Evolutionary conservation across 2,113 vertebrate species (phyloP).

Genomic region (Nothoprocta perdicaria): DNA sequence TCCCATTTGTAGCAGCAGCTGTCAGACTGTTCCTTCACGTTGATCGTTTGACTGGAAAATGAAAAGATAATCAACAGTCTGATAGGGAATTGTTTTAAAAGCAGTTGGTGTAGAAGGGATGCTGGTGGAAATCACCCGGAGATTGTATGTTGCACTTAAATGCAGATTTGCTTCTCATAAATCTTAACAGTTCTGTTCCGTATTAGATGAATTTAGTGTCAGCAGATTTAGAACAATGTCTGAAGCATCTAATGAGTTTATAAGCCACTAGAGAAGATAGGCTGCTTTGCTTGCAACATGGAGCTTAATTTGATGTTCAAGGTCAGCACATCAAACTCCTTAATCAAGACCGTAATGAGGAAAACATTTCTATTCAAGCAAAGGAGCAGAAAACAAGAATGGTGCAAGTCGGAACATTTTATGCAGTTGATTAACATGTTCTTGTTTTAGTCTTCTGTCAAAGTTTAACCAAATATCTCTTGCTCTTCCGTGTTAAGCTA

Average conservation of each 20-base stretch:
- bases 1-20: not conserved
- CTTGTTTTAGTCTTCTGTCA: not conserved
- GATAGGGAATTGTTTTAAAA: slow-evolving; percentile 17
- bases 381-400: slow-evolving; percentile 12
- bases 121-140: slow-evolving; percentile 41
- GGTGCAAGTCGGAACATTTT: not conserved
- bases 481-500: not conserved
- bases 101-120: not conserved
- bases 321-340: slow-evolving; percentile 66
- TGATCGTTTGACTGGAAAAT: slow-evolving; percentile 36
- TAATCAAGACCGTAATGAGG: slow-evolving; percentile 59
- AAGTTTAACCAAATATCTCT: not conserved
- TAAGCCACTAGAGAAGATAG: slow-evolving; percentile 64
- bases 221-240: slow-evolving; percentile 51
- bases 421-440: not conserved
- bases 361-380: slow-evolving; percentile 15
- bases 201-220: slow-evolving; percentile 41
- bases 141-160: not conserved
- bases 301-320: slow-evolving; percentile 68
- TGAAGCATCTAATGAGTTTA: slow-evolving; percentile 67
- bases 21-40: not conserved
- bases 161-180: slow-evolving; percentile 29
- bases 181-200: not conserved
- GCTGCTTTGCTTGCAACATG: slow-evolving; percentile 63
- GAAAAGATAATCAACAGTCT: not conserved